Percentiles rank a stretch among this genome's conserved stretches.
Conservation (phyloP, 1,140 invertebrate species). For the Agrilus planipennis region DNA sequence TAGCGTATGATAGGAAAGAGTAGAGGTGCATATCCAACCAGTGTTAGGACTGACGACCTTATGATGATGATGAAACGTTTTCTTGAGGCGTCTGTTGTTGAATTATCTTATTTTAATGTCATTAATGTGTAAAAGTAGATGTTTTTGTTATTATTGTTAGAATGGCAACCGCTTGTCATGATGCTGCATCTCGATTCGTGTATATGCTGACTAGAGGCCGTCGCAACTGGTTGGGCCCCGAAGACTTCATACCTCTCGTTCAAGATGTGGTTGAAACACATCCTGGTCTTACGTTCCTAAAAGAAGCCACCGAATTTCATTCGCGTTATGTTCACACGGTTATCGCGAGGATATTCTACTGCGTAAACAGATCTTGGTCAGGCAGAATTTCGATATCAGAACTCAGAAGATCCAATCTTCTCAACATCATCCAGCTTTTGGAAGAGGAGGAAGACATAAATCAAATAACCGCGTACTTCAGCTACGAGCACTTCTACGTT, state of each 20-base stretch:
- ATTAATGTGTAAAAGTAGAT: too few species aligned
- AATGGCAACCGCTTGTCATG: conserved; percentile 67
- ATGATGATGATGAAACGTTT: too few species aligned
- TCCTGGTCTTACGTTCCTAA: conserved; percentile 91
- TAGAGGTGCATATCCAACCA: too few species aligned
- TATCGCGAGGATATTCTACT: conserved; percentile 94
- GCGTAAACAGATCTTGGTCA: conserved; percentile 96
- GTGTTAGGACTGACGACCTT: too few species aligned
- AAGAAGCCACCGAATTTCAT: conserved; percentile 97
- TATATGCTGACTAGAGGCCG: conserved; percentile 64
- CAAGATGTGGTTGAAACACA: conserved; percentile 99
- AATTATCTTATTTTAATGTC: too few species aligned
- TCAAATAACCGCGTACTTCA: conserved; percentile 94
- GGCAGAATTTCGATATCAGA: conserved; percentile 83
- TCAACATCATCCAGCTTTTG: conserved; percentile 59
- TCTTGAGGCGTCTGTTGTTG: too few species aligned
- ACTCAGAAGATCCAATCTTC: conserved; percentile 81
- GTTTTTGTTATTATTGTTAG: too few species aligned
- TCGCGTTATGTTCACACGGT: conserved; percentile 96
- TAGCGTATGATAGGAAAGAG: too few species aligned
- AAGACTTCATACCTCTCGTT: conserved; percentile 86
- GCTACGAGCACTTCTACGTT: conserved; percentile 99
- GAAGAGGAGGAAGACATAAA: conserved; percentile 96
- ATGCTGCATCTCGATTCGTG: conserved; percentile 82
- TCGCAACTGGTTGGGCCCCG: conserved; percentile 53